Evolutionary conservation across 2,113 vertebrate species (phyloP).

Genomic region (Anas platyrhynchos): DNA sequence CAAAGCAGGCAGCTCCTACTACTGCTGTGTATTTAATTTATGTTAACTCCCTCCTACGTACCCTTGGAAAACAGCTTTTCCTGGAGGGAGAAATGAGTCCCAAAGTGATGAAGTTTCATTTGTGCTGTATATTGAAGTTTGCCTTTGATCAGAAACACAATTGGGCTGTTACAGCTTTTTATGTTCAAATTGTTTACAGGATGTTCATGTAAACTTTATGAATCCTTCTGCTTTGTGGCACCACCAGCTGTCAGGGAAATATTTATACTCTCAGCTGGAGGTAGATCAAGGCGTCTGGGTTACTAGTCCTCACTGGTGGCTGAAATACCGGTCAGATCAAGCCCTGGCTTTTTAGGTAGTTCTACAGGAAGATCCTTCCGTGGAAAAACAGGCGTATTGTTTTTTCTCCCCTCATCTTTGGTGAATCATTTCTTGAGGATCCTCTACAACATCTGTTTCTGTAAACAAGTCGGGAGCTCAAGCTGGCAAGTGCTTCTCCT

Average conservation of each 20-base stretch:
- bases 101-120: constrained; percentile 54
- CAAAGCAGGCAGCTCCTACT: constrained; percentile 45
- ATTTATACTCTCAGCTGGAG: constrained; percentile 68
- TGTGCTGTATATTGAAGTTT: constrained; percentile 57
- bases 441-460: constrained; percentile 28
- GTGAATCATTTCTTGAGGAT: constrained; percentile 34
- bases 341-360: constrained; percentile 2
- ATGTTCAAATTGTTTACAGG: constrained; percentile 79
- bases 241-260: constrained; percentile 78
- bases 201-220: constrained; percentile 80
- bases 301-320: not conserved
- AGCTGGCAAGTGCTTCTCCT: not conserved
- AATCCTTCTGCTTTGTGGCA: constrained; percentile 78
- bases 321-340: constrained; percentile 25
- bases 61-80: constrained; percentile 58
- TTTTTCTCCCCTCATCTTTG: not conserved
- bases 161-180: constrained; percentile 71
- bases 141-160: constrained; percentile 75
- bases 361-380: not conserved
- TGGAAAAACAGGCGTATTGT: not conserved
- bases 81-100: constrained; percentile 56
- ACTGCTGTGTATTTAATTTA: constrained; percentile 16
- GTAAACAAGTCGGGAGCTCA: constrained; percentile 4
- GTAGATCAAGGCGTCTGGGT: constrained; percentile 56
- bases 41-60: constrained; percentile 57